Evolutionary conservation across 2,888 invertebrate genomes (phyloP), one percentile per base, ranked within the genome.

Genomic region (Harpagoxenus sublaevis): DNA sequence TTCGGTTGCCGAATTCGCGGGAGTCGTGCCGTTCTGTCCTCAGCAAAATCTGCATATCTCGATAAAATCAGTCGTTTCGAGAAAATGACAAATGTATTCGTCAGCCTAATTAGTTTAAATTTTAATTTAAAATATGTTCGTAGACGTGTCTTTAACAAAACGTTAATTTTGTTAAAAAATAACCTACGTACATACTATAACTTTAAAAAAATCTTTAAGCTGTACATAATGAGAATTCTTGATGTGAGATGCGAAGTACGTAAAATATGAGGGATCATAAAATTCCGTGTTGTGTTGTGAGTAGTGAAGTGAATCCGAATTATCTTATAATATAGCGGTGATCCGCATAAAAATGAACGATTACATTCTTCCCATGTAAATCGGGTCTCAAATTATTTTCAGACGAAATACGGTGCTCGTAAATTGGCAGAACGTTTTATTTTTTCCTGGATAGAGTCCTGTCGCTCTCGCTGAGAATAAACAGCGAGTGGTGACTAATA

Each of bases 311-410:
- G 45, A 53, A 78, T 68, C n/a, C 31, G 15, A 78, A 78, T 68
- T 42, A 78, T 77, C 42, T 53, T 35, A 42, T 31, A 48, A 63
- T 6, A 48, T 15, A 15, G 55, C n/a, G 31, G 23, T 28, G 55
- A 55, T 35, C 42, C 42, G 31, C 78, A 66, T 78, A 66, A 66
- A 68, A 78, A 68, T 78, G 42, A 78, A 63, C 45, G 28, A 78
- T 78, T 78, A 53, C 55, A 78, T 57, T 78, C 45, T 57, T 45
- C 9, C n/a, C 55, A 45, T 57, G 9, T 57, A 28, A 66, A 68
- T 66, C 12, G n/a, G 53, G 53, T 51, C 23, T 57, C 31, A 31
- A 45, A 78, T 78, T 68, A 68, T 78, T 78, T 78, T 57, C 55
- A 18, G 23, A n/a, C 57, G 4, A 45, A 9, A 23, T 42, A 55